phyloP scores from a whole-genome alignment of 2,888 invertebrate species.

The Rhamphomyia laevipes region DNA sequence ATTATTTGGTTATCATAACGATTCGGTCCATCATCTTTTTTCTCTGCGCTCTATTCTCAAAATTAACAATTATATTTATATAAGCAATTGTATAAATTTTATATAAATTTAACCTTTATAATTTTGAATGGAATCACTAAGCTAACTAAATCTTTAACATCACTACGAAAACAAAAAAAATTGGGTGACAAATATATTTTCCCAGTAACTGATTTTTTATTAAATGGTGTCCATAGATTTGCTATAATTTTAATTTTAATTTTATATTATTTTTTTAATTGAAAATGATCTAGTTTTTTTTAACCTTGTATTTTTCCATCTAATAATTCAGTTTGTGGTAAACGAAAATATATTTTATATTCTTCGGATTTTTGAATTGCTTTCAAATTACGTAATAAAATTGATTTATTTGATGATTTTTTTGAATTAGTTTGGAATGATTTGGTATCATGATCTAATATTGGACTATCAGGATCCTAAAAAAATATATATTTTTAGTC shows the following conservation, averaged over 20 bases:
- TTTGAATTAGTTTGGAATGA: constrained; percentile 64
- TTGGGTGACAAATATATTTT: constrained; percentile 84
- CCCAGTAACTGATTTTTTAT: constrained; percentile 80
- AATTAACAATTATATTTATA: background rate
- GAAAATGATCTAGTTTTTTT: background rate
- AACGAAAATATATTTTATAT: constrained; percentile 70
- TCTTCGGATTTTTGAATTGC: constrained; percentile 89
- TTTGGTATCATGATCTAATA: constrained; percentile 80
- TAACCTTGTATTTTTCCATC: constrained; percentile 86
- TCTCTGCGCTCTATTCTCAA: constrained; percentile 29
- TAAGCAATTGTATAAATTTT: background rate
- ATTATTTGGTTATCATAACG: constrained; percentile 46
- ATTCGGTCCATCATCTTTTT: constrained; percentile 35
- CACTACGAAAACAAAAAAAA: constrained; percentile 92
- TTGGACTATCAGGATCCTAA: constrained; percentile 80
- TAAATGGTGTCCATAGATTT: constrained; percentile 86
- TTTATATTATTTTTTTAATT: background rate
- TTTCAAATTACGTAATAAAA: constrained; percentile 88
- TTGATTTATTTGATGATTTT: constrained; percentile 83
- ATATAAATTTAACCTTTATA: constrained; percentile 41
- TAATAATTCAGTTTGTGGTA: constrained; percentile 82
- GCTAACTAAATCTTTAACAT: constrained; percentile 68
- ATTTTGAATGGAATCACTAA: constrained; percentile 83
- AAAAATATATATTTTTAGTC: constrained; percentile 17
- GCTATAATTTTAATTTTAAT: constrained; percentile 18